Conservation (phyloP, 2,113 vertebrate species). For the Struthio camelus region DNA sequence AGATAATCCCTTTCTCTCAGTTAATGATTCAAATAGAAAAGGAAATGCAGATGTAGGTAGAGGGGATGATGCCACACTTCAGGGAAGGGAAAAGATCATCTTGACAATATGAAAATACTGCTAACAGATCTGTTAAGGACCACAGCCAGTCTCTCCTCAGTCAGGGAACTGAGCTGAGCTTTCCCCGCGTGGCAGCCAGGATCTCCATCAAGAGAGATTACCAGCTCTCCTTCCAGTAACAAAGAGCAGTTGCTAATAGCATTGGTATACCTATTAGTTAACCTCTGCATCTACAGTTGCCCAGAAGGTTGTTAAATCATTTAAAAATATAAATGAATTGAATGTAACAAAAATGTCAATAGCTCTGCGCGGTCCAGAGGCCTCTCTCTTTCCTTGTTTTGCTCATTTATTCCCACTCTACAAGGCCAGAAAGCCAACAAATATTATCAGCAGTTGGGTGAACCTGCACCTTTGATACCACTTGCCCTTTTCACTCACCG, state of each 20-base stretch:
- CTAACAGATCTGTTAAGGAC: neutral
- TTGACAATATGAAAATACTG: neutral
- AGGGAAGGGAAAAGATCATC: neutral
- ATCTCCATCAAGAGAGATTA: neutral
- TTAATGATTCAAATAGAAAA: neutral
- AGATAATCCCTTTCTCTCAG: neutral
- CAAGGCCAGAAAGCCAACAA: neutral
- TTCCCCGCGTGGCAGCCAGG: neutral
- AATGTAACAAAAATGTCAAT: neutral
- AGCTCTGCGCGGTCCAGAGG: neutral
- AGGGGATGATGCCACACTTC: neutral
- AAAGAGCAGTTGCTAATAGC: neutral
- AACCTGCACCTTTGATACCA: rapidly evolving
- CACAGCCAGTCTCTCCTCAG: neutral
- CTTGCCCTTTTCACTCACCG: constrained; percentile 25
- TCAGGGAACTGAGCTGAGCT: neutral
- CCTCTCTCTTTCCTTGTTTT: neutral
- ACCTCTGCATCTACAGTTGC: neutral
- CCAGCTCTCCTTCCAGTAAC: neutral
- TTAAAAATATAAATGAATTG: neutral
- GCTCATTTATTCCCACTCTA: neutral
- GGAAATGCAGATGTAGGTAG: neutral
- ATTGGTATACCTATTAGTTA: neutral
- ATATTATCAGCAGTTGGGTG: neutral
- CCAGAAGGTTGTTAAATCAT: neutral